Base-by-base conservation (phyloP, 23 tunicate genomes). In the Styela clava region DNA sequence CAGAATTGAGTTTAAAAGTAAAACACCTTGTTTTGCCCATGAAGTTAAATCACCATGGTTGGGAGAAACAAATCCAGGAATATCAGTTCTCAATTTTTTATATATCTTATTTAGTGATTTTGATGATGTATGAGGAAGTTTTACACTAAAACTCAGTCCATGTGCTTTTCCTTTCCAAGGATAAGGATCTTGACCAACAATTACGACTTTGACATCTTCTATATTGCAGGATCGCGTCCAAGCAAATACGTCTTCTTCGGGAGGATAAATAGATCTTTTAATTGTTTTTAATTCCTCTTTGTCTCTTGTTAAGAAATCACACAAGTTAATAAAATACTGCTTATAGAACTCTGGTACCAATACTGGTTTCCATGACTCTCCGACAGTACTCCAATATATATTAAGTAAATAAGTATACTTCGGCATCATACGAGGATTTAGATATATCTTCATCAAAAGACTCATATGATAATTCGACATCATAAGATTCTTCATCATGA, bases 21-120 rank as follows among this genome's bases (percentile, higher is more conserved):
- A 82, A 22, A 96, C 99, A 36, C 99, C 99, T 87, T 96, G 99
- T 62, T 96, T 65, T 28, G 99, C 99, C 99, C 99, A 96, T 16
- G 71, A 84, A 28, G 94, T 84, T 33, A 96, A 73, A 73, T 96
- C 94, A 18, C 99, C 99, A 74, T 96, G 97, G 19, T 56, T 79
- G 21, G 99, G 99, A 18, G 44, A 73, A 31, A 37, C 72, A 71
- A 93, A 93, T n/a, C 83, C 89, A 2, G 61, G 65, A 61, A 84
- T 62, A 5, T 90, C 99, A 0, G 77, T 70, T 52, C 78, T 56
- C 52, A 96, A 73, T 76, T 91, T 90, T 62, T 87, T 87, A 61
- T 68, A 96, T 34, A 96, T 96, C 35, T 96, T 96, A 27, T 33
- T 63, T 3, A 96, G 81, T 34, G 97, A 90, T 26, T 90, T 90